phyloP scores from a whole-genome alignment of 2,113 vertebrate genomes.

The Holacanthus passer region DNA sequence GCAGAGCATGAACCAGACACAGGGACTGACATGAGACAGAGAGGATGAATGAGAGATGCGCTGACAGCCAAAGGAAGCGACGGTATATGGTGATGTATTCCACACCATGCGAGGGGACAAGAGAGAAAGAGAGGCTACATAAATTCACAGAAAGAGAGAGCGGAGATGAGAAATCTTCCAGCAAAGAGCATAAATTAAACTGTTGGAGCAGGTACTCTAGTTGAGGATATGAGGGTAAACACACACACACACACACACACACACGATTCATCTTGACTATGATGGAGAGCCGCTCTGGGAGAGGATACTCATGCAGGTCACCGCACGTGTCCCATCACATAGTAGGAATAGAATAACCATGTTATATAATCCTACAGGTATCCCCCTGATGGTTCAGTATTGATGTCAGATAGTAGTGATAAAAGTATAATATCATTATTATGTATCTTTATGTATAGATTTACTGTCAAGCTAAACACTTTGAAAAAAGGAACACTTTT shows the following conservation, averaged over 20 bases:
- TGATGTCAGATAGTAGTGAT: constrained; percentile 33
- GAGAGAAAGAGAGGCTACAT: constrained; percentile 16
- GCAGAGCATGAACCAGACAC: constrained; percentile 75
- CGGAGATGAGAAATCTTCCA: constrained; percentile 39
- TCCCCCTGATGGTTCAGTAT: constrained; percentile 31
- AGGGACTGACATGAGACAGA: constrained; percentile 61
- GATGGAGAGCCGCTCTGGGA: constrained; percentile 21
- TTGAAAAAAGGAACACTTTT: background rate
- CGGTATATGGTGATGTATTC: constrained; percentile 47
- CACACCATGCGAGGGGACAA: constrained; percentile 12
- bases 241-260: background rate
- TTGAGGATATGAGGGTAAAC: constrained; percentile 39
- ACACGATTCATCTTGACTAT: constrained; percentile 22
- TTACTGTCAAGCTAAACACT: background rate
- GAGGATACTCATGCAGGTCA: constrained; percentile 34
- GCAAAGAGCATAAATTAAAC: constrained; percentile 46
- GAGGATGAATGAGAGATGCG: constrained; percentile 56
- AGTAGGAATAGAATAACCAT: constrained; percentile 25
- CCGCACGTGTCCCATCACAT: constrained; percentile 10
- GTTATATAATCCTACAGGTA: constrained; percentile 51
- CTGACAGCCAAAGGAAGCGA: constrained; percentile 55
- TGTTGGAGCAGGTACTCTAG: constrained; percentile 35
- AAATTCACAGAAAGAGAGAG: constrained; percentile 22
- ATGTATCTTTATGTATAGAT: background rate
- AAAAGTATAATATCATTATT: background rate